phyloP scores from a whole-genome alignment of 2,888 invertebrate genomes.

The Leptinotarsa juncta region DNA sequence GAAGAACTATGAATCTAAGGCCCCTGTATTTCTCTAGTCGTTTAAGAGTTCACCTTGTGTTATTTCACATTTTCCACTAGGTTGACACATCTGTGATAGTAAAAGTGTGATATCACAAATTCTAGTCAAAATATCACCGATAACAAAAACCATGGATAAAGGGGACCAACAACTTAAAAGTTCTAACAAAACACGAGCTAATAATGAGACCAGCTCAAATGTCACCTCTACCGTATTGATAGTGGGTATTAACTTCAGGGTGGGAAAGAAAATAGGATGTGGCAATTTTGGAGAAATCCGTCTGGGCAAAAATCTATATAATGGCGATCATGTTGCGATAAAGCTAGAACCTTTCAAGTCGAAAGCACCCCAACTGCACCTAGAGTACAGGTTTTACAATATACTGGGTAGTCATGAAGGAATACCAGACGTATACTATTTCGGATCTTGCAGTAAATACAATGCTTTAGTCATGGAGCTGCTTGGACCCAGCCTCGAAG shows the following conservation, averaged over 20 bases:
- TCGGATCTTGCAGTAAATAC: slow-evolving; percentile 79
- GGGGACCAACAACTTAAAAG: slow-evolving; percentile 38
- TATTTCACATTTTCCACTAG: background rate
- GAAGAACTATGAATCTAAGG: background rate
- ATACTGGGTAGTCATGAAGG: slow-evolving; percentile 93
- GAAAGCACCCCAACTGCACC: slow-evolving; percentile 98
- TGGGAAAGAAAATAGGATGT: slow-evolving; percentile 99
- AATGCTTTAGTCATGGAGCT: slow-evolving; percentile 80
- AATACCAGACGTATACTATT: slow-evolving; percentile 78
- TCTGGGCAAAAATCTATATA: slow-evolving; percentile 99
- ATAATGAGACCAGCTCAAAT: slow-evolving; percentile 77
- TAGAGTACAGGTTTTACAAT: slow-evolving; percentile 99
- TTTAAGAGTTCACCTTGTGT: too few relatives aligned
- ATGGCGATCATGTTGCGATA: slow-evolving; percentile 99
- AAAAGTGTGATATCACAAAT: slow-evolving; percentile 15
- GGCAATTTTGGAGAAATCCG: slow-evolving; percentile 99
- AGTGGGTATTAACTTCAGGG: slow-evolving; percentile 99
- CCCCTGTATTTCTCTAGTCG: background rate
- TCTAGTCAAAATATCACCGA: slow-evolving; percentile 7
- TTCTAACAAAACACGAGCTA: slow-evolving; percentile 49
- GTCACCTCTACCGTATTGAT: slow-evolving; percentile 90
- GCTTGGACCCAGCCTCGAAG: slow-evolving; percentile 78
- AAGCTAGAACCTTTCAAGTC: slow-evolving; percentile 99
- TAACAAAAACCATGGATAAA: slow-evolving; percentile 31
- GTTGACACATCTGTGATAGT: slow-evolving; percentile 28